Percentiles rank a stretch among this genome's conserved stretches.
These are phyloP conservation scores for Pinna nobilis DNA, from an alignment of 1,140 invertebrate genomes.

Conservation along the genomic window DNA sequence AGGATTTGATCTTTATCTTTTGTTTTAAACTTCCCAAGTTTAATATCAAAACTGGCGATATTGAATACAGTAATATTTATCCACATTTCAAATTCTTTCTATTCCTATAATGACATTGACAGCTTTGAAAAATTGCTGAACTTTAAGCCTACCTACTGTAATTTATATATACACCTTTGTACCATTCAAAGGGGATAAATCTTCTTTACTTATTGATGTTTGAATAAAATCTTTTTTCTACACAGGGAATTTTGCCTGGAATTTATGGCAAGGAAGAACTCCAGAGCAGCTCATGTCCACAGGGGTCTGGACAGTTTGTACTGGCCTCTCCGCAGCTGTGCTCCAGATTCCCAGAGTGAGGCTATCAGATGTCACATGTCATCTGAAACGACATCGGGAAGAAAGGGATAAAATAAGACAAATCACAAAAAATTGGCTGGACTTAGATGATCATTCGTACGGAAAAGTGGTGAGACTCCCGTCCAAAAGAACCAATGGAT, in stretches of 20 bases:
- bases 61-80: too few relatives aligned
- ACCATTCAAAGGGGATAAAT: not conserved
- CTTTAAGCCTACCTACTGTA: too few relatives aligned
- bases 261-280: slow-evolving; percentile 28
- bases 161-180: not conserved
- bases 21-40: too few relatives aligned
- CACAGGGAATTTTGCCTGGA: slow-evolving; percentile 37
- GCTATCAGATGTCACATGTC: slow-evolving; percentile 23
- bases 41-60: too few relatives aligned
- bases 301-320: slow-evolving; percentile 33
- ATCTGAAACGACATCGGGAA: slow-evolving; percentile 25
- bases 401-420: slow-evolving; percentile 22
- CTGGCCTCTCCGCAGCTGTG: slow-evolving; percentile 28
- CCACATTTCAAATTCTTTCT: too few relatives aligned
- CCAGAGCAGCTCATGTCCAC: slow-evolving; percentile 33
- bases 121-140: too few relatives aligned
- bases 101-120: too few relatives aligned
- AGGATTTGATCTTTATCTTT: too few relatives aligned
- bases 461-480: slow-evolving; percentile 30
- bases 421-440: slow-evolving; percentile 31
- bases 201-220: not conserved
- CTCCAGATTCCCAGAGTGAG: slow-evolving; percentile 35
- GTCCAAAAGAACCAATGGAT: not conserved
- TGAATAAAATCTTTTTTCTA: not conserved
- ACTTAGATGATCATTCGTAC: slow-evolving; percentile 32